Evolutionary conservation across 2,113 vertebrate species (phyloP), one percentile per base, ranked within the genome.

Genomic region (Copsychus sechellarum): DNA sequence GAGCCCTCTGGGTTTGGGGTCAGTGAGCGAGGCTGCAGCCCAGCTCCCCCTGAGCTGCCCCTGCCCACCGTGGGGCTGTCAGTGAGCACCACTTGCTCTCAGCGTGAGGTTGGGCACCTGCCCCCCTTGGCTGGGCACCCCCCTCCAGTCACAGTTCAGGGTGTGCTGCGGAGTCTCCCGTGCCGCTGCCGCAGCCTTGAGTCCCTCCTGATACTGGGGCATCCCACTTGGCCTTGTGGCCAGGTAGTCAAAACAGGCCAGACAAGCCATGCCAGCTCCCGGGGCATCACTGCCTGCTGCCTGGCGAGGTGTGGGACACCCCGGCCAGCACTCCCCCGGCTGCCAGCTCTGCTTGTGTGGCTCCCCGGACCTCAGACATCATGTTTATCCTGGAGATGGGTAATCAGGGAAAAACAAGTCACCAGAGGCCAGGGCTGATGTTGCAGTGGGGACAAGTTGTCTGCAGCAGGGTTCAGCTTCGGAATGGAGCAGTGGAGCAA

Each of bases 191-290:
- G 2, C 87, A 97, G 82, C 96, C 97, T 97, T 97, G 96, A 97
- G 58, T 73, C 23, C 19, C 66, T 93, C 77, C 89, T 87, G 95
- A 97, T 97, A 95, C 17, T 7, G 9, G 71, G 84, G 28, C 76
- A 83, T 62, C 82, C 81, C 21, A 3, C 71, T 92, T 64, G 95
- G 91, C 96, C 97, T 97, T 97, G 96, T 66, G 69, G 77, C 86
- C 88, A 81, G 93, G 92, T 95, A 97, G 96, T 88, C 97, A 97
- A 88, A 97, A 97, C 96, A 97, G 2, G 3, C 2, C 3, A 64
- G 65, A 28, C 60, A 45, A 66, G 73, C 87, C 8, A 13, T 61
- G 67, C 77, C 88, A 74, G 65, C 67, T 74, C 38, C 54, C 38
- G 1, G 2, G 80, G 47, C 88, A 70, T 67, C 3, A 0, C 43